phyloP scores from a whole-genome alignment of 2,888 invertebrate species.

The Acleris holmiana region DNA sequence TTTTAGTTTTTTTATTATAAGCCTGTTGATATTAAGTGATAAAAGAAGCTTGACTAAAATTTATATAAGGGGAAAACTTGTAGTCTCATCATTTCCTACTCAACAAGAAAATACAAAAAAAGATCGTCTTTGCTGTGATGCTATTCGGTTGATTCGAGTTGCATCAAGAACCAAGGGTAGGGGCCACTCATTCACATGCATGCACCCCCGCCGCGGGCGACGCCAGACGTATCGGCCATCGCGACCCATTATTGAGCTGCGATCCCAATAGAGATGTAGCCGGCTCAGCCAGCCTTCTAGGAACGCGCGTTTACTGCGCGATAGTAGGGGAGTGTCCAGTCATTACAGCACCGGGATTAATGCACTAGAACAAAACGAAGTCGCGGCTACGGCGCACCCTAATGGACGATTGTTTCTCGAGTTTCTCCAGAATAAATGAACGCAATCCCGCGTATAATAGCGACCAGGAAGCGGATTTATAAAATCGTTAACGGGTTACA shows the following conservation, averaged over 20 bases:
- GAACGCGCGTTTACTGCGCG: conserved; percentile 54
- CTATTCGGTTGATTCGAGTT: conserved; percentile 18
- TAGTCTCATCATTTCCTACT: no score
- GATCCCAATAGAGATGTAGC: conserved; percentile 69
- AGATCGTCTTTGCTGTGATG: not conserved
- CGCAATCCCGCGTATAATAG: conserved; percentile 32
- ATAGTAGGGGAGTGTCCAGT: conserved; percentile 65
- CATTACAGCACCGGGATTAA: conserved; percentile 63
- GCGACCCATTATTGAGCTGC: conserved; percentile 61
- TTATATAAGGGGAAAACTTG: no score
- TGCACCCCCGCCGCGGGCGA: conserved; percentile 59
- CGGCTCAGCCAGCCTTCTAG: conserved; percentile 47
- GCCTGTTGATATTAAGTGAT: no score
- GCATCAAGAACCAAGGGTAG: conserved; percentile 46
- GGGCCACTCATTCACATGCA: conserved; percentile 59
- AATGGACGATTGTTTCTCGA: conserved; percentile 52
- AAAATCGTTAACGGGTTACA: conserved; percentile 27
- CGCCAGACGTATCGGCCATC: conserved; percentile 66
- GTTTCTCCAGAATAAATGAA: conserved; percentile 43
- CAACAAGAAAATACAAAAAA: not conserved
- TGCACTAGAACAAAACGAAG: conserved; percentile 41
- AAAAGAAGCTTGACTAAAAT: no score
- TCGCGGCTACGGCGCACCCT: conserved; percentile 39
- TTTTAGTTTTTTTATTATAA: no score
- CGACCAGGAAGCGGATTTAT: conserved; percentile 24